phyloP scores from a whole-genome alignment of 2,113 vertebrate species.

The Colaptes auratus region DNA sequence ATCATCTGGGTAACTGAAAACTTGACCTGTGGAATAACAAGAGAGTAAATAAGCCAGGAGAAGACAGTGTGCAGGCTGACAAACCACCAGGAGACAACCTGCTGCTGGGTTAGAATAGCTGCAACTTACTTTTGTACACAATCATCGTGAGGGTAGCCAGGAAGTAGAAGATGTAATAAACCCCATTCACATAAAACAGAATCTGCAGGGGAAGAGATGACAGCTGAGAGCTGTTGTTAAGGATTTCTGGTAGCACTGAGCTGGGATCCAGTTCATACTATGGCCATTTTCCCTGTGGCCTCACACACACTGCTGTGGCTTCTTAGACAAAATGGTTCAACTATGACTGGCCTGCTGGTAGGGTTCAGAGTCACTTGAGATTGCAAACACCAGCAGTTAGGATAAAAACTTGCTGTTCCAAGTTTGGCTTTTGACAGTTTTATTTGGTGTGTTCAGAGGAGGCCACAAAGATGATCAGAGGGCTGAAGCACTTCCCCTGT shows the following conservation, averaged over 20 bases:
- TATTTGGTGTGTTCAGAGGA: background rate
- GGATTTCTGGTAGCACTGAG: background rate
- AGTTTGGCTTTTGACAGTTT: background rate
- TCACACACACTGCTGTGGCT: background rate
- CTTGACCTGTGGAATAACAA: slow-evolving; percentile 73
- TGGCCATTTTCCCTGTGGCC: background rate
- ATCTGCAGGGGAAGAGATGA: slow-evolving; percentile 83
- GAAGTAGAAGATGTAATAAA: slow-evolving; percentile 81
- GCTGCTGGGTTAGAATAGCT: accelerated
- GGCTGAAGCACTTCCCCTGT: too few relatives aligned
- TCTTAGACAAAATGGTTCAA: background rate
- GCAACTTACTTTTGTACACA: slow-evolving; percentile 85
- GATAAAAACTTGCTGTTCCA: background rate
- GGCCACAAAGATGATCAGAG: too few relatives aligned
- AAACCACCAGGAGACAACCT: background rate
- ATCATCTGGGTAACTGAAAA: slow-evolving; percentile 80
- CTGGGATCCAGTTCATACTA: background rate
- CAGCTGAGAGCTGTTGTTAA: slow-evolving; percentile 77
- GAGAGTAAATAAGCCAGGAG: background rate
- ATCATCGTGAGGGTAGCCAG: slow-evolving; percentile 79
- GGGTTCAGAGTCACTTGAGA: background rate
- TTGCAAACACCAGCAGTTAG: background rate
- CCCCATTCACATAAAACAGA: slow-evolving; percentile 73
- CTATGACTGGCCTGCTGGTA: background rate
- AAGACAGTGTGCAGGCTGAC: background rate